These are phyloP conservation scores for Vireo griseus DNA, from an alignment of 2,797 vertebrate genomes.

Conservation along the genomic window DNA sequence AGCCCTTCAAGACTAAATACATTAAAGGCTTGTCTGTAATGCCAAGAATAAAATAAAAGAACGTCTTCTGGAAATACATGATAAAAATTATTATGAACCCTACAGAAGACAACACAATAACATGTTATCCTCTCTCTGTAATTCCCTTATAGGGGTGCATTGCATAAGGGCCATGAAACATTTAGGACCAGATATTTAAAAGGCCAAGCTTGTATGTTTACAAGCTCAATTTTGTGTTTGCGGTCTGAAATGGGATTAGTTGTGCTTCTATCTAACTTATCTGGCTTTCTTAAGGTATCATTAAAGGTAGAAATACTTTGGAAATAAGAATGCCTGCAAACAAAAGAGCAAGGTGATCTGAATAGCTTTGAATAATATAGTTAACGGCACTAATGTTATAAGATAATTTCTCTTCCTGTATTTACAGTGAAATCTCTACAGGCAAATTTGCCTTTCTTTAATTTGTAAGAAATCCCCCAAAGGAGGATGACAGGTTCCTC, in stretches of 20 bases:
- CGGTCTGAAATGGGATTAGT: not conserved
- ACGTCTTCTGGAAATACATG: not conserved
- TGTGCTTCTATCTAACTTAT: not conserved
- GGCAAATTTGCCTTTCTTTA: not conserved
- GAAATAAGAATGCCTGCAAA: not conserved
- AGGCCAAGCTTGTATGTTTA: not conserved
- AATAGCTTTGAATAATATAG: not conserved
- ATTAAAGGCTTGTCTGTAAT: slow-evolving; percentile 17
- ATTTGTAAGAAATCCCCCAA: not conserved
- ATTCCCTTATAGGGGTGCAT: slow-evolving; percentile 34
- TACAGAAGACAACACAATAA: slow-evolving; percentile 47
- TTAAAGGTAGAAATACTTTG: not conserved
- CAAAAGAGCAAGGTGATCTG: not conserved
- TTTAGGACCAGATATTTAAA: slow-evolving; percentile 19
- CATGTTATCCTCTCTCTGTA: slow-evolving; percentile 11
- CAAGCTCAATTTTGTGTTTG: not conserved
- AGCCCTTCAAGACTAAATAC: slow-evolving; percentile 28
- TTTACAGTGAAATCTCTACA: not conserved
- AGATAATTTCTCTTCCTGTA: slow-evolving; percentile 1
- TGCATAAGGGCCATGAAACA: not conserved
- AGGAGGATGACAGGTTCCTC: slow-evolving; percentile 5
- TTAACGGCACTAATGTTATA: not conserved
- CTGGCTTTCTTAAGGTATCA: not conserved
- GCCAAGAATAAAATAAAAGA: slow-evolving; percentile 37
- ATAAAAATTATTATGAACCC: slow-evolving; percentile 33